Evolutionary conservation across 2,113 vertebrate species (phyloP).

Genomic region (Aptenodytes patagonicus): DNA sequence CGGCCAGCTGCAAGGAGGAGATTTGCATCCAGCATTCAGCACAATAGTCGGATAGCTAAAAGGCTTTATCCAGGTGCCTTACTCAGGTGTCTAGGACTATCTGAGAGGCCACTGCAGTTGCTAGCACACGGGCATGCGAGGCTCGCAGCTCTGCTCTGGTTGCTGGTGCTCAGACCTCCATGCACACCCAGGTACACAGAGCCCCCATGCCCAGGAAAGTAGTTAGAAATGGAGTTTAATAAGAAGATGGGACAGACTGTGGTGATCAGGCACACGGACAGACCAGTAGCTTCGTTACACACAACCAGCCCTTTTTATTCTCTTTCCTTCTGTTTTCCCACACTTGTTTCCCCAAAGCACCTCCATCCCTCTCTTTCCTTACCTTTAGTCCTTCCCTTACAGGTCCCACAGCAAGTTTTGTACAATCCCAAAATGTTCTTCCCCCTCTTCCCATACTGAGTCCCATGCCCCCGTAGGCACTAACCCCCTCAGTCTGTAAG

Average conservation of each 20-base stretch:
- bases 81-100: background rate
- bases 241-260: background rate
- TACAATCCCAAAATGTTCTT: background rate
- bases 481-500: background rate
- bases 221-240: background rate
- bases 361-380: background rate
- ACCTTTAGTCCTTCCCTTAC: background rate
- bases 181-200: background rate
- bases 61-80: background rate
- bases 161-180: background rate
- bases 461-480: accelerated
- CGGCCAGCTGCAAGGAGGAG: background rate
- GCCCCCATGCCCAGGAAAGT: background rate
- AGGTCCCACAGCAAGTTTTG: background rate
- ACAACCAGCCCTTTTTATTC: background rate
- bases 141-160: background rate
- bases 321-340: background rate
- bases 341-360: background rate
- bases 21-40: background rate
- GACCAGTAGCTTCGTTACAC: background rate
- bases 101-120: background rate
- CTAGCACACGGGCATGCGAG: accelerated
- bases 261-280: background rate
- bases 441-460: background rate
- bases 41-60: background rate